These are phyloP conservation scores for Coturnix japonica DNA, from an alignment of 2,113 vertebrate genomes.

Conservation along the genomic window DNA sequence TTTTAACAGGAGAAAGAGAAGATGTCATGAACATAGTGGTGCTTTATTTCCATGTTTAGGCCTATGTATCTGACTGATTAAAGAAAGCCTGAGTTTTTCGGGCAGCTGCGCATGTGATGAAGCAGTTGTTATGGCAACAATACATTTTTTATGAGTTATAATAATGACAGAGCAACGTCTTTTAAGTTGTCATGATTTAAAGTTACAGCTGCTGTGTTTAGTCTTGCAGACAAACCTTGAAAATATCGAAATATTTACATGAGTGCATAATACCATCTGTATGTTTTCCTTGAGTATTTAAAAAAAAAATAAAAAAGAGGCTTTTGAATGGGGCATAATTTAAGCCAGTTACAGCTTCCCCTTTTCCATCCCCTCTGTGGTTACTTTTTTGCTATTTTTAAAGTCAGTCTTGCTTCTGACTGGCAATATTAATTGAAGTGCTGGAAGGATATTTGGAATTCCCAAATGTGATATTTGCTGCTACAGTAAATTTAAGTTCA, in stretches of 20 bases:
- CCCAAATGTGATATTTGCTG: not conserved
- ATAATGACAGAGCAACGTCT: conserved; percentile 63
- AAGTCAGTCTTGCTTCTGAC: not conserved
- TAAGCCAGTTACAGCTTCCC: not conserved
- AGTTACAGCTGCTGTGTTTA: conserved; percentile 56
- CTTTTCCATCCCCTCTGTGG: not conserved
- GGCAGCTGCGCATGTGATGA: conserved; percentile 50
- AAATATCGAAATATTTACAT: not conserved
- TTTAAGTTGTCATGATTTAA: conserved; percentile 61
- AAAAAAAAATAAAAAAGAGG: not conserved
- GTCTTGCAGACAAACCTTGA: not conserved
- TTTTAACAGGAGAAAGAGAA: not conserved
- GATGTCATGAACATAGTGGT: not conserved
- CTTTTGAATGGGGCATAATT: not conserved
- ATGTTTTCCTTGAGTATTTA: not conserved
- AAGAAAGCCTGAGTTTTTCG: conserved; percentile 33
- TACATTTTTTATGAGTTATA: conserved; percentile 76
- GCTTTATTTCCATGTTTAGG: conserved; percentile 1
- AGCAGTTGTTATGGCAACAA: conserved; percentile 73
- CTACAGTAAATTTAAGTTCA: not conserved
- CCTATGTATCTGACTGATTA: not conserved
- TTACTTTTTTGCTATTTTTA: not conserved
- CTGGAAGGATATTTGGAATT: not conserved
- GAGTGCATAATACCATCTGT: not conserved
- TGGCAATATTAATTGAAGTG: not conserved